These are phyloP conservation scores for Neelides folsomi DNA, from an alignment of 2,888 invertebrate species.

Conservation along the genomic window DNA sequence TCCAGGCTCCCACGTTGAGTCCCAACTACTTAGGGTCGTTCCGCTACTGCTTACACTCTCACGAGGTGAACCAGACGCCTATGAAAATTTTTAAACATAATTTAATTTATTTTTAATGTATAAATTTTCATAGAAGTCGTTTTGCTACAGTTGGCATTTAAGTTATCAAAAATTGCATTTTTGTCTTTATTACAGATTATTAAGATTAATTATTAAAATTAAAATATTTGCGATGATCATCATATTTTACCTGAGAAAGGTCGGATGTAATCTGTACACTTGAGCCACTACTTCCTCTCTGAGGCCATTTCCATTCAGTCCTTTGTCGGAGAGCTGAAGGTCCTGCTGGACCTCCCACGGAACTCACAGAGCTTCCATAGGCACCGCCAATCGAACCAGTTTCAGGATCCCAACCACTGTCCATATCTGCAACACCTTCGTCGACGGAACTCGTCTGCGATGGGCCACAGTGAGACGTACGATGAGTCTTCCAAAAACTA, in stretches of 20 bases:
- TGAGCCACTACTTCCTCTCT: constrained; percentile 25
- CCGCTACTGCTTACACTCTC: constrained; percentile 32
- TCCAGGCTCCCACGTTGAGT: constrained; percentile 30
- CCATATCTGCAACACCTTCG: constrained; percentile 37
- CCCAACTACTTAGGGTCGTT: constrained; percentile 32
- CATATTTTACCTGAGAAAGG: constrained; percentile 21
- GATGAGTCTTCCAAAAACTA: constrained; percentile 25
- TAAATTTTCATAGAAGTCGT: background rate
- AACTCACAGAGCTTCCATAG: constrained; percentile 24
- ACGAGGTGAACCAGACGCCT: constrained; percentile 31
- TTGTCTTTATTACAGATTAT: no score
- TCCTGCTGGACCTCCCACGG: constrained; percentile 17
- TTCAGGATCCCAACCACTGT: constrained; percentile 29
- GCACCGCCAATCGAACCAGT: constrained; percentile 21
- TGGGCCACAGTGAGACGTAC: constrained; percentile 15
- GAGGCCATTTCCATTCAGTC: constrained; percentile 32
- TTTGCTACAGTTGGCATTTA: no score
- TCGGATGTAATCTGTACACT: constrained; percentile 28
- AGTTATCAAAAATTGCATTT: no score
- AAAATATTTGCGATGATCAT: background rate
- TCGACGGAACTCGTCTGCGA: constrained; percentile 34
- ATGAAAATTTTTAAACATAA: background rate
- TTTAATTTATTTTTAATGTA: background rate
- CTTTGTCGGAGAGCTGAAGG: constrained; percentile 19
- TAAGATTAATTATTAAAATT: no score